phyloP scores from a whole-genome alignment of 1,140 invertebrate species.

The Branchinecta lynchi region DNA sequence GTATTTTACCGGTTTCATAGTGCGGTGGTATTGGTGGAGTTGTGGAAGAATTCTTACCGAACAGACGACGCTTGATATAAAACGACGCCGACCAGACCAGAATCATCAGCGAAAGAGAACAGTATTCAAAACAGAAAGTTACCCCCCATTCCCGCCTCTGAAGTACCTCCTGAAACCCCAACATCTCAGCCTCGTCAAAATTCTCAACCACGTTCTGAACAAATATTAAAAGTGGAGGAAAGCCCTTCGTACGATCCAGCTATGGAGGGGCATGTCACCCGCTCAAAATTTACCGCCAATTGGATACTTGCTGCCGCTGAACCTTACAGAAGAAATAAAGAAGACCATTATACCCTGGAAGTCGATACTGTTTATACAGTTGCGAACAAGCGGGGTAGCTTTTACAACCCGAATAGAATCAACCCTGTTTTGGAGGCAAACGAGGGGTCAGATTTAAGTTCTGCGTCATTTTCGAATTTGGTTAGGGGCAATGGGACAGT shows the following conservation, averaged over 20 bases:
- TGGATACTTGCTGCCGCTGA: background rate
- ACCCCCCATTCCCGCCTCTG: background rate
- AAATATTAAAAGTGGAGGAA: too few species aligned
- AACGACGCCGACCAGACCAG: background rate
- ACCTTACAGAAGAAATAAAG: slow-evolving; percentile 1
- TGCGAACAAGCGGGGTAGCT: background rate
- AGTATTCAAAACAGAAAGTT: background rate
- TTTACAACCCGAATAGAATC: slow-evolving; percentile 2
- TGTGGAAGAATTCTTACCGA: slow-evolving; percentile 47
- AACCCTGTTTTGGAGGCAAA: background rate
- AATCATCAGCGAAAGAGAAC: background rate
- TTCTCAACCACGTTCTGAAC: background rate
- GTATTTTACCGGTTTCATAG: slow-evolving; percentile 56
- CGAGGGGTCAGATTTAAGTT: background rate
- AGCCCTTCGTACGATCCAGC: too few species aligned
- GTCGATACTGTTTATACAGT: background rate
- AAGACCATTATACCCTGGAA: background rate
- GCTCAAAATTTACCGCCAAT: slow-evolving; percentile 1
- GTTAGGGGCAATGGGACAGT: background rate
- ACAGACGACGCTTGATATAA: slow-evolving; percentile 25
- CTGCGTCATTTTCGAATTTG: background rate
- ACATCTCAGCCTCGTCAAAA: background rate
- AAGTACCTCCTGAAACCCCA: background rate
- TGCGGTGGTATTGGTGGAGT: slow-evolving; percentile 46
- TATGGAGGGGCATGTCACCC: background rate